These are phyloP conservation scores for Excalfactoria chinensis DNA, from an alignment of 2,113 vertebrate species.

Conservation along the genomic window DNA sequence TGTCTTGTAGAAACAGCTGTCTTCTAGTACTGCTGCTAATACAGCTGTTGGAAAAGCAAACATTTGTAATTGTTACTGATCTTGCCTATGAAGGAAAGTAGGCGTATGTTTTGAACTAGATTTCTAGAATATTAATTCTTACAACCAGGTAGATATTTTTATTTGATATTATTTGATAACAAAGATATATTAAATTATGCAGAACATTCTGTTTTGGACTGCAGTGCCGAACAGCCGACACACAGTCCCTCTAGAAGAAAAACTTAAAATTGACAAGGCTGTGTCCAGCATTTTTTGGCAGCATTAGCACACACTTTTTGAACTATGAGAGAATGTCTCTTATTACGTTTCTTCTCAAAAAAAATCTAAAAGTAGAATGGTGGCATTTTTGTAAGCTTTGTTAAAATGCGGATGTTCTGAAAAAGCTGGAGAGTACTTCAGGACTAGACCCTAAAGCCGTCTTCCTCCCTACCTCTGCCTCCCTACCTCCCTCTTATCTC, in stretches of 20 bases:
- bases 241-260: neutral
- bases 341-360: neutral
- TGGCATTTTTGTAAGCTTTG: neutral
- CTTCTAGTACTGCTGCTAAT: neutral
- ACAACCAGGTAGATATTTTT: neutral
- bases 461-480: neutral
- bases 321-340: neutral
- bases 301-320: neutral
- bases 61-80: neutral
- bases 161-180: neutral
- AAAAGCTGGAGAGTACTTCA: neutral
- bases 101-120: neutral
- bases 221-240: neutral
- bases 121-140: neutral
- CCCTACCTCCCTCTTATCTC: rapidly evolving
- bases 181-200: neutral
- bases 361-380: neutral
- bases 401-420: neutral
- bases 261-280: neutral
- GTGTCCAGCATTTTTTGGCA: neutral
- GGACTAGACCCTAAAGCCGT: neutral
- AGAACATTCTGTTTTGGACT: neutral
- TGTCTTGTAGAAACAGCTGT: neutral
- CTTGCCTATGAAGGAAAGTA: neutral
- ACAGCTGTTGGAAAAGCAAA: neutral